Conservation (phyloP, 2,113 vertebrate genomes). For the Pitta sordida region DNA sequence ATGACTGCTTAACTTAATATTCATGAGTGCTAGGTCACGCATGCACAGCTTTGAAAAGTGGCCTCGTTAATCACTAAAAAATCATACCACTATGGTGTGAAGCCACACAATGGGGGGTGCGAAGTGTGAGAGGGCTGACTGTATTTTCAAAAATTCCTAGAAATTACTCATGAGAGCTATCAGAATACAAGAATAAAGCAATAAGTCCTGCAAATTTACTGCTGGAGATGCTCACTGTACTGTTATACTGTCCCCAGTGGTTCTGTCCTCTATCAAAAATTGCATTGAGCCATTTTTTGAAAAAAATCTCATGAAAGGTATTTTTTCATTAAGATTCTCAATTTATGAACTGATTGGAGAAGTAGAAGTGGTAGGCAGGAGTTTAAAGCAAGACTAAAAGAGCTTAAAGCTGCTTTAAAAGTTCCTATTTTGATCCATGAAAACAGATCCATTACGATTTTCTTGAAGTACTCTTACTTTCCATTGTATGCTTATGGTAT, state of each 20-base stretch:
- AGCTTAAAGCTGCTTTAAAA: neutral
- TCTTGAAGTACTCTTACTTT: neutral
- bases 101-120: too few relatives aligned
- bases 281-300: neutral
- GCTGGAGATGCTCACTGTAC: neutral
- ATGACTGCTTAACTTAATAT: too few relatives aligned
- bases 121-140: too few relatives aligned
- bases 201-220: neutral
- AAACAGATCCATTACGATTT: neutral
- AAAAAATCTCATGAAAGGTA: neutral
- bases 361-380: neutral
- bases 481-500: neutral
- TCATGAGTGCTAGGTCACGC: too few relatives aligned
- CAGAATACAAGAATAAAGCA: neutral
- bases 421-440: neutral
- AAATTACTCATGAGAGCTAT: neutral
- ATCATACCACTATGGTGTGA: too few relatives aligned
- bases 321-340: neutral
- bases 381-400: neutral
- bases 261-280: neutral
- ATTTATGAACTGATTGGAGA: neutral
- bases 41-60: too few relatives aligned
- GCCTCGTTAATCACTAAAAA: too few relatives aligned
- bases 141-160: neutral
- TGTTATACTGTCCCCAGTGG: neutral